phyloP scores from a whole-genome alignment of 2,888 invertebrate genomes.

The Cyclophora albipunctata region DNA sequence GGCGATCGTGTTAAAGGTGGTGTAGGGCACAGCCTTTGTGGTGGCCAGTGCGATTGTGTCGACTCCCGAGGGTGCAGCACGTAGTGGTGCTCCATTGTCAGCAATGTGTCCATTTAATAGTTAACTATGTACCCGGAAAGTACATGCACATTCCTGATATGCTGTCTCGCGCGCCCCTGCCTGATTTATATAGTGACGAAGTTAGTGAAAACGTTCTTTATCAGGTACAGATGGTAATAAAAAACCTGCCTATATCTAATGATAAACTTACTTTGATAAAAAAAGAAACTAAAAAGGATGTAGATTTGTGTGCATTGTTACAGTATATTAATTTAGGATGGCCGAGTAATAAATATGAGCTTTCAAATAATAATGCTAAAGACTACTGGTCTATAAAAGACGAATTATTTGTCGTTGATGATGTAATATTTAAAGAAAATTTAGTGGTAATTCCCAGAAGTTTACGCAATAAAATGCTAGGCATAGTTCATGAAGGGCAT shows the following conservation, averaged over 20 bases:
- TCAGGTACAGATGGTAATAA: constrained; percentile 14
- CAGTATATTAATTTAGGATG: constrained; percentile 17
- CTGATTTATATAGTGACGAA: constrained; percentile 9
- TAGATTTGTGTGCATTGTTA: constrained; percentile 7
- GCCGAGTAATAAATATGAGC: constrained; percentile 17
- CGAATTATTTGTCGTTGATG: constrained; percentile 13
- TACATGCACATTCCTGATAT: constrained; percentile 25
- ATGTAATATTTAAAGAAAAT: constrained; percentile 20
- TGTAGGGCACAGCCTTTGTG: constrained; percentile 28
- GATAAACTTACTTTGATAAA: constrained; percentile 3
- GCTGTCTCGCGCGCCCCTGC: constrained; percentile 18
- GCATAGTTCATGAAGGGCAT: constrained; percentile 24
- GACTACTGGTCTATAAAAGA: constrained; percentile 11
- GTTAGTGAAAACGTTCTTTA: constrained; percentile 6
- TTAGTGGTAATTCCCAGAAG: too few species aligned
- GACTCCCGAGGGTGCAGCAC: constrained; percentile 21
- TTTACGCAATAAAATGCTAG: constrained; percentile 18
- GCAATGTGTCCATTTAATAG: constrained; percentile 19
- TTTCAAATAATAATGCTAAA: not conserved
- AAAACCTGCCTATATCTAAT: constrained; percentile 11
- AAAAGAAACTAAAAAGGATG: not conserved
- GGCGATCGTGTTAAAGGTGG: constrained; percentile 20
- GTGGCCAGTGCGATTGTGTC: too few species aligned
- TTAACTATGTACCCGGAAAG: constrained; percentile 20
- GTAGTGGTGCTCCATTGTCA: constrained; percentile 23